phyloP scores from a whole-genome alignment of 2,888 invertebrate genomes.

The Oscheius sp. region DNA sequence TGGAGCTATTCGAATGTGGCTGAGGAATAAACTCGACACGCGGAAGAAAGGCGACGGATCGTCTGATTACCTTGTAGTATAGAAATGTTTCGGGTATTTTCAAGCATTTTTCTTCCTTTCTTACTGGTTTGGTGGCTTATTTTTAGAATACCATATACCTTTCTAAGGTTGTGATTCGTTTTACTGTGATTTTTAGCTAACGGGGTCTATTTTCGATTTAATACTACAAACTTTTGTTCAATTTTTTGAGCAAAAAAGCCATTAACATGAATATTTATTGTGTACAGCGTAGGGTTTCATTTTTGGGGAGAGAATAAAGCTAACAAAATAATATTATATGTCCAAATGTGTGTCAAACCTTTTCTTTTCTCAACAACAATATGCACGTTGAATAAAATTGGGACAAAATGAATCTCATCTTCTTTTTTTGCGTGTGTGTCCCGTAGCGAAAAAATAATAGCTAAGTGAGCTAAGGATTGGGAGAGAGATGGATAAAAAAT shows the following conservation, averaged over 20 bases:
- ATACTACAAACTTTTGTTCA: background rate
- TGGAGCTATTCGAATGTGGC: slow-evolving; percentile 21
- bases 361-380: too few species aligned
- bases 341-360: too few species aligned
- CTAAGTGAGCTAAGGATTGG: slow-evolving; percentile 14
- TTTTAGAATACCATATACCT: too few species aligned
- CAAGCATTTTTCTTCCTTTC: background rate
- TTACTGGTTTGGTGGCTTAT: too few species aligned
- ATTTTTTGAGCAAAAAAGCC: background rate
- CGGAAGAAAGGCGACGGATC: background rate
- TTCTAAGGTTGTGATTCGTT: too few species aligned
- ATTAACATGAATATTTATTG: slow-evolving; percentile 6
- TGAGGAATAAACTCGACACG: slow-evolving; percentile 16
- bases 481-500: background rate
- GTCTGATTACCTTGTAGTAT: slow-evolving; percentile 9
- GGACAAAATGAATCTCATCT: background rate
- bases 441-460: slow-evolving; percentile 8
- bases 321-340: slow-evolving; percentile 13
- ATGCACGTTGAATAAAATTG: slow-evolving; percentile 16
- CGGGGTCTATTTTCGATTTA: slow-evolving; percentile 11
- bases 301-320: slow-evolving; percentile 16
- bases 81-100: background rate
- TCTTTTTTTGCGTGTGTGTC: background rate
- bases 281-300: background rate
- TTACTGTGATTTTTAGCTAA: slow-evolving; percentile 11